These are phyloP conservation scores for Hassar affinis DNA, from an alignment of 2,113 vertebrate species.

Conservation along the genomic window DNA sequence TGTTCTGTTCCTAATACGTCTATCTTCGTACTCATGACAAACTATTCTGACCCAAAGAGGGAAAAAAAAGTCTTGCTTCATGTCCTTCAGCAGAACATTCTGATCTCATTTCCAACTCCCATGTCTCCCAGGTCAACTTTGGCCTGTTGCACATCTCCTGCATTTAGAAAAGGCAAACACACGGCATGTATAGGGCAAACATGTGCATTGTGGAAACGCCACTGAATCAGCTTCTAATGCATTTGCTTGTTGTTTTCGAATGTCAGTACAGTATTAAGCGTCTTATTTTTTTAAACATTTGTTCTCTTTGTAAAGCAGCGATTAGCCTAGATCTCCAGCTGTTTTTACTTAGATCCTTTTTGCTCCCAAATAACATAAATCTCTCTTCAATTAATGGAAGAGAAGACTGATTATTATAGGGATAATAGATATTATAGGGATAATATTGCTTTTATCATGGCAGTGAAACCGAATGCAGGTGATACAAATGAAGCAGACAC, in stretches of 20 bases:
- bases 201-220: constrained; percentile 32
- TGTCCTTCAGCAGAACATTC: constrained; percentile 34
- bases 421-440: no score
- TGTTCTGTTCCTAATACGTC: constrained; percentile 77
- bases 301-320: constrained; percentile 4
- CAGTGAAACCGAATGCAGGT: not conserved
- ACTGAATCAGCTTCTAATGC: constrained; percentile 41
- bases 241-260: constrained; percentile 30
- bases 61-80: constrained; percentile 32
- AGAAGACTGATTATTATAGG: not conserved
- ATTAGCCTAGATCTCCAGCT: constrained; percentile 4
- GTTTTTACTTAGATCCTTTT: not conserved
- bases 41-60: constrained; percentile 81
- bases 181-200: constrained; percentile 34
- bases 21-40: constrained; percentile 84
- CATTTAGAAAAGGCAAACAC: constrained; percentile 47
- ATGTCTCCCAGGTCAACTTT: constrained; percentile 41
- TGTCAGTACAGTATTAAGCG: not conserved
- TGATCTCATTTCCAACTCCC: constrained; percentile 35
- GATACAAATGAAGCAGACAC: not conserved
- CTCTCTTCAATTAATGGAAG: not conserved
- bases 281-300: constrained; percentile 1
- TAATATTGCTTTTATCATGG: not conserved
- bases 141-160: constrained; percentile 42
- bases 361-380: not conserved